phyloP scores from a whole-genome alignment of 2,797 vertebrate genomes.

The Galagoides demidoff region DNA sequence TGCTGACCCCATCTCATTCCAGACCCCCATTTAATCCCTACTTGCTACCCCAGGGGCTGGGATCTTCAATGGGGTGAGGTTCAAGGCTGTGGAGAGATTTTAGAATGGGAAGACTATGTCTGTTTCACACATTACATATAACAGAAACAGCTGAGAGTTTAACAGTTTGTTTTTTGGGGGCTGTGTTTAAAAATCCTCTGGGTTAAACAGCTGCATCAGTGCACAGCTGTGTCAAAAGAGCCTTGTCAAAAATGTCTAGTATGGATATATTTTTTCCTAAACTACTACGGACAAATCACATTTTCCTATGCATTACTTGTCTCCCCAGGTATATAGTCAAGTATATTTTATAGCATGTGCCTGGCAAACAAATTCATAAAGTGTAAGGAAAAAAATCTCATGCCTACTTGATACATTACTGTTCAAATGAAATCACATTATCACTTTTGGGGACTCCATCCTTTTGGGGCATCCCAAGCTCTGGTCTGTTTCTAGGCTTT shows the following conservation, averaged over 20 bases:
- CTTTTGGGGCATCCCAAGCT: neutral
- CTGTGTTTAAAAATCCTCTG: slow-evolving; percentile 48
- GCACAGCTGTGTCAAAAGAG: slow-evolving; percentile 67
- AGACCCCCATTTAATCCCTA: slow-evolving; percentile 21
- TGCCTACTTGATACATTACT: slow-evolving; percentile 33
- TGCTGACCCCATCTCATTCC: slow-evolving; percentile 48
- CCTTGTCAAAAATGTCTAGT: slow-evolving; percentile 69
- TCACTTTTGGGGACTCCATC: slow-evolving; percentile 22
- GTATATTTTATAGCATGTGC: slow-evolving; percentile 57
- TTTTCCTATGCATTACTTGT: slow-evolving; percentile 60
- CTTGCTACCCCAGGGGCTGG: neutral
- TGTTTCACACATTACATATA: slow-evolving; percentile 77
- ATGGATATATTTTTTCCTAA: slow-evolving; percentile 43
- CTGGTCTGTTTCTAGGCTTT: slow-evolving; percentile 29
- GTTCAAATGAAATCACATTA: slow-evolving; percentile 62
- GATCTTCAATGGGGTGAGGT: neutral
- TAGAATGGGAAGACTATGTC: slow-evolving; percentile 50
- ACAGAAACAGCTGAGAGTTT: slow-evolving; percentile 68
- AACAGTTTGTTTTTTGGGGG: slow-evolving; percentile 58
- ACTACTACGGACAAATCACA: slow-evolving; percentile 44
- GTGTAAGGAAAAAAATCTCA: slow-evolving; percentile 52
- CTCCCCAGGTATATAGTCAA: slow-evolving; percentile 35
- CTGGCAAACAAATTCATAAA: slow-evolving; percentile 62
- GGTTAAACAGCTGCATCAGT: slow-evolving; percentile 64
- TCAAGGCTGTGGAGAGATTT: slow-evolving; percentile 46